phyloP scores from a whole-genome alignment of 64 coral and sea anemone genomes.

The Pocillopora verrucosa region DNA sequence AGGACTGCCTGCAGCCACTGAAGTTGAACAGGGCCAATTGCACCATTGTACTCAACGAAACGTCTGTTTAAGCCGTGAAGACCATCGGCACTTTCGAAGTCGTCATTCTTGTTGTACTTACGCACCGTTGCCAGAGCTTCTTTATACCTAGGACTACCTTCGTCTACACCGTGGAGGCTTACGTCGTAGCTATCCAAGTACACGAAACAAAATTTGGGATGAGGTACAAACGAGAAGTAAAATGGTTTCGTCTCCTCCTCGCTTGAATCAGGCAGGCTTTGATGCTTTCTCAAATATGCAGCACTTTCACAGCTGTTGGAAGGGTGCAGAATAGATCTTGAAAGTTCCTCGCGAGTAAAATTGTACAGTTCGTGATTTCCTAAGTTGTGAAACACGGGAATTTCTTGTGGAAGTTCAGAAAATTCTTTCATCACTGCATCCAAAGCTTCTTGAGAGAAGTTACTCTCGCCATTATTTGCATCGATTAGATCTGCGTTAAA shows the following conservation, averaged over 20 bases:
- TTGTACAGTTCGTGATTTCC: conserved; percentile 85
- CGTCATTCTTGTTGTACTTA: conserved; percentile 56
- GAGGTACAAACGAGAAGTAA: conserved; percentile 72
- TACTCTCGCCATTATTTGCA: not conserved
- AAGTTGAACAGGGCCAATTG: conserved; percentile 53
- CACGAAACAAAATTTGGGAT: conserved; percentile 69
- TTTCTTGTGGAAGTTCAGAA: conserved; percentile 39
- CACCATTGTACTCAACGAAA: conserved; percentile 61
- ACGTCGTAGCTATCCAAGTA: conserved; percentile 70
- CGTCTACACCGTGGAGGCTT: conserved; percentile 61
- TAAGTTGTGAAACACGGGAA: conserved; percentile 63
- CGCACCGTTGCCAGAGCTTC: conserved; percentile 55
- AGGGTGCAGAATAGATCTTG: conserved; percentile 37
- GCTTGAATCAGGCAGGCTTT: not conserved
- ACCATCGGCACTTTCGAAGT: conserved; percentile 29
- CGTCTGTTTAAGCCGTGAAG: conserved; percentile 49
- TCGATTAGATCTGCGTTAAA: conserved; percentile 30
- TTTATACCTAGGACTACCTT: conserved; percentile 23
- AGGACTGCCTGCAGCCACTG: conserved; percentile 62
- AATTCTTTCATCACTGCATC: conserved; percentile 66
- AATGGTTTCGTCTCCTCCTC: conserved; percentile 4
- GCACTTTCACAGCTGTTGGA: not conserved
- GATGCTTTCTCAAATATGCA: not conserved
- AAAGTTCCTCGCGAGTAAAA: conserved; percentile 55
- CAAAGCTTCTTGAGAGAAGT: conserved; percentile 55